phyloP scores from a whole-genome alignment of 2,797 vertebrate species.

The Gallinago nigripennis region DNA sequence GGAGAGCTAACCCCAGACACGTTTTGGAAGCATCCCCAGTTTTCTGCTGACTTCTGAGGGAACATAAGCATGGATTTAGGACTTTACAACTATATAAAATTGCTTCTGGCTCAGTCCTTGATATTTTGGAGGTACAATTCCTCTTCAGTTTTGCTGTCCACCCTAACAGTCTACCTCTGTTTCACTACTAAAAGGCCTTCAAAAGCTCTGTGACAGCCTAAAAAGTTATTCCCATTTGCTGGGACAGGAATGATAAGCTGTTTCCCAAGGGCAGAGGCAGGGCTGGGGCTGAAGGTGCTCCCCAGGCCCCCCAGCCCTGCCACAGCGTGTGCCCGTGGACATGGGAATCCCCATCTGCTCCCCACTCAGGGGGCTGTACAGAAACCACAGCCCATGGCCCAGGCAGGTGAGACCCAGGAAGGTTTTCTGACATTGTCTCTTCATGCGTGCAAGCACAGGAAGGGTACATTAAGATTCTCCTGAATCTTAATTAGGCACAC shows the following conservation, averaged over 20 bases:
- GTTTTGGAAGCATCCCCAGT: background rate
- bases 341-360: rapidly evolving
- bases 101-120: background rate
- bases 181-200: background rate
- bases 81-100: background rate
- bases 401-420: background rate
- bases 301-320: rapidly evolving
- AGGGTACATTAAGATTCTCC: background rate
- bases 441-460: rapidly evolving
- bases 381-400: rapidly evolving
- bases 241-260: background rate
- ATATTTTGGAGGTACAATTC: background rate
- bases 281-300: rapidly evolving
- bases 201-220: background rate
- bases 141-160: background rate
- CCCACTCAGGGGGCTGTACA: rapidly evolving
- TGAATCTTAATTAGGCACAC: background rate
- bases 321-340: rapidly evolving
- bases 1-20: background rate
- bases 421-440: background rate
- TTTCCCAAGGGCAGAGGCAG: background rate
- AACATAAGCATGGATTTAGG: background rate
- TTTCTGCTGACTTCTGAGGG: background rate
- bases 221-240: background rate
- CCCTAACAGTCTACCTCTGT: background rate